Evolutionary conservation across 2,113 vertebrate species (phyloP).

Genomic region (Aramus guarauna): DNA sequence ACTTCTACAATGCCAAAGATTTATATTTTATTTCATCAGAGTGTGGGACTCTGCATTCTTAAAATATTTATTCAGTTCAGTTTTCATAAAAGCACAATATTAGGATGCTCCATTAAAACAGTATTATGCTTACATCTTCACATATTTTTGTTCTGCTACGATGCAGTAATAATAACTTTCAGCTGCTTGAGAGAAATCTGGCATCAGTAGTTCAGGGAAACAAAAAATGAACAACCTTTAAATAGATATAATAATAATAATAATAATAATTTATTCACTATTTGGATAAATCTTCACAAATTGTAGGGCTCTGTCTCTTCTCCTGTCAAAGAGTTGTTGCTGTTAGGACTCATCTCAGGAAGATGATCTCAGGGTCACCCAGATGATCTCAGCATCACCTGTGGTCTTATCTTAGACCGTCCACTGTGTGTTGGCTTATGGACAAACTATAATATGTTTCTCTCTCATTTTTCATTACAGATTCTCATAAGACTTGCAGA

Average conservation of each 20-base stretch:
- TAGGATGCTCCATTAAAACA: not conserved
- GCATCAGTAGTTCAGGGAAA: not conserved
- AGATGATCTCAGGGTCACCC: not conserved
- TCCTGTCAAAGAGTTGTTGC: not conserved
- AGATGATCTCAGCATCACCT: not conserved
- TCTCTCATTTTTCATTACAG: not conserved
- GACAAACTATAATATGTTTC: not conserved
- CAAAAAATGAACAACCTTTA: not conserved
- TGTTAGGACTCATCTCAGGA: not conserved
- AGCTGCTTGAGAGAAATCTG: constrained; percentile 24
- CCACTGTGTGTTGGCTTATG: not conserved
- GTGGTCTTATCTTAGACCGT: not conserved
- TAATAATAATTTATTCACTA: not conserved
- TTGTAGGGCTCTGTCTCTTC: not conserved
- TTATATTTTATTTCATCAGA: not conserved
- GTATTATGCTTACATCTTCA: not conserved
- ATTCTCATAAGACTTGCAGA: not conserved
- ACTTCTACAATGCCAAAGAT: not conserved
- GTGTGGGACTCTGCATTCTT: not conserved
- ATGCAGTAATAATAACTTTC: constrained; percentile 7
- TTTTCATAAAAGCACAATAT: not conserved
- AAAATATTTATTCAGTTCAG: not conserved
- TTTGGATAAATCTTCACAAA: not conserved
- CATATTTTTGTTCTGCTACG: not conserved
- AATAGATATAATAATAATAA: not conserved